Percentiles rank a stretch among this genome's conserved stretches.
These are phyloP conservation scores for Echeneis naucrates DNA, from an alignment of 2,797 vertebrate genomes.

Conservation along the genomic window DNA sequence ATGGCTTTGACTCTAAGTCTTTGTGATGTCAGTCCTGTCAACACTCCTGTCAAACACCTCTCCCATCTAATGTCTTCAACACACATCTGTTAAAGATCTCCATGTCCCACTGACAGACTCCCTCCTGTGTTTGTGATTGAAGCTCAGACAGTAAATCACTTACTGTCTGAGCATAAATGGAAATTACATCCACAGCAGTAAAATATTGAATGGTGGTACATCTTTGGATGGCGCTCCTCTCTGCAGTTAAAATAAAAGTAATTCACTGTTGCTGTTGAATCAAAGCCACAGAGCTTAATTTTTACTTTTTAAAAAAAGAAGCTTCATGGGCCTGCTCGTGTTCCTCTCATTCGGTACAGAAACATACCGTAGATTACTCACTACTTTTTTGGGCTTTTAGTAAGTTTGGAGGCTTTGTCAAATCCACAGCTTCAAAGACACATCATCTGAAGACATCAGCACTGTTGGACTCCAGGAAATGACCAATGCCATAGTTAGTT, in stretches of 20 bases:
- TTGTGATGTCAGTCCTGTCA: constrained; percentile 23
- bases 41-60: constrained; percentile 16
- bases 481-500: constrained; percentile 40
- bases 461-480: constrained; percentile 50
- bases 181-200: constrained; percentile 26
- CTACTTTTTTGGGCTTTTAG: background rate
- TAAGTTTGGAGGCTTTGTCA: constrained; percentile 1
- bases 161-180: constrained; percentile 10
- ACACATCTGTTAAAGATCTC: constrained; percentile 64
- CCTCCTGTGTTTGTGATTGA: constrained; percentile 22
- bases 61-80: constrained; percentile 17
- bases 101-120: constrained; percentile 24
- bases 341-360: background rate
- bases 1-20: constrained; percentile 20
- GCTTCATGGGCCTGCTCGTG: background rate
- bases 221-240: constrained; percentile 5
- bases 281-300: background rate
- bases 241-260: background rate
- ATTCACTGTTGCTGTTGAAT: background rate
- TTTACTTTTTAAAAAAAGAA: too few relatives aligned
- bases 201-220: constrained; percentile 1
- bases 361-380: too few relatives aligned
- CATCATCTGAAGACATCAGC: constrained; percentile 26
- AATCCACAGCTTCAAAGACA: constrained; percentile 37
- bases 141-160: constrained; percentile 28